Evolutionary conservation across 2,113 vertebrate species (phyloP).

Genomic region (Terrapene triunguis): DNA sequence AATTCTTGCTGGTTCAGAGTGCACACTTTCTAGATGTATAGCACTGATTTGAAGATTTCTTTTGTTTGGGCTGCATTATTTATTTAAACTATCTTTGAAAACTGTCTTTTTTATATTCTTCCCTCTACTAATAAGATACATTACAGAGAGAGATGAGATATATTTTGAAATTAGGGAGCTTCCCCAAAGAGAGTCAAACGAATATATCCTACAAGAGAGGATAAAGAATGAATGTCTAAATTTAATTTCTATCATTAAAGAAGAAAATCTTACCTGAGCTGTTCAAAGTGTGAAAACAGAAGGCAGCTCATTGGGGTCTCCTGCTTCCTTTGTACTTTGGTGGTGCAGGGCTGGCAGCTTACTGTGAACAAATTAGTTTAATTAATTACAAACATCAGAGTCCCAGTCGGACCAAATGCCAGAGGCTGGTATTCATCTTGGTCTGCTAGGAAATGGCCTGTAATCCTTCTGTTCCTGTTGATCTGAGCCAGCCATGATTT

Average conservation of each 20-base stretch:
- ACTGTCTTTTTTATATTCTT: background rate
- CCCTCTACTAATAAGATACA: background rate
- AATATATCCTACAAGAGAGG: background rate
- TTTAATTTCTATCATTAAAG: background rate
- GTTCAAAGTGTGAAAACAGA: background rate
- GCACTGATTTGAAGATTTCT: background rate
- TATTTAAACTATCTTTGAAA: background rate
- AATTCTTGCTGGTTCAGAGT: background rate
- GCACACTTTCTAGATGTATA: background rate
- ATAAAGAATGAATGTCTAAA: background rate
- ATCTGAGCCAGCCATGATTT: background rate
- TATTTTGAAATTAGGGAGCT: background rate
- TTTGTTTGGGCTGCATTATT: background rate
- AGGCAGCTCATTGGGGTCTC: background rate
- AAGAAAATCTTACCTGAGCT: conserved; percentile 5
- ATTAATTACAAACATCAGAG: conserved; percentile 47
- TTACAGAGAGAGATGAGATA: background rate
- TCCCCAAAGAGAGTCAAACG: background rate
- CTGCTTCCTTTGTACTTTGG: background rate
- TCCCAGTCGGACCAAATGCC: background rate
- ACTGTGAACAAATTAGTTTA: conserved; percentile 48
- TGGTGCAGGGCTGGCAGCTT: background rate
- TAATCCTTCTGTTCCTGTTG: conserved; percentile 30
- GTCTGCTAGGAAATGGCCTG: conserved; percentile 3
- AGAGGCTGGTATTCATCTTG: conserved; percentile 28